Evolutionary conservation across 2,888 invertebrate species (phyloP), one percentile per base, ranked within the genome.

Genomic region (Perithous albicinctus): DNA sequence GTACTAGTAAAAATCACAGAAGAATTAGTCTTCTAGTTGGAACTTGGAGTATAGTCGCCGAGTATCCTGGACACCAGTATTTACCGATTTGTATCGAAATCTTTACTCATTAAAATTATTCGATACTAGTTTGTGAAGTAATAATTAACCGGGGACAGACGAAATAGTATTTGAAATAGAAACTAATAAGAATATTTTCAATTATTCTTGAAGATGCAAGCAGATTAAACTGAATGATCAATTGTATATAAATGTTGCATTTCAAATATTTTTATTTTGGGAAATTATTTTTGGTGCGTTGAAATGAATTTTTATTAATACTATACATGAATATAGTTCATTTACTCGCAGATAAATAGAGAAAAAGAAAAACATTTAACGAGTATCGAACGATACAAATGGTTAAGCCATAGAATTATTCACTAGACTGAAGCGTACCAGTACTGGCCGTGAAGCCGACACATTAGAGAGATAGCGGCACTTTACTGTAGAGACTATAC

Each of bases 1-100:
- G 23, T 41, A 54, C 54, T 54, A 26, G 41, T 32, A n/a, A 43
- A 61, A 76, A 76, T 72, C 75, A 80, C 76, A 76, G 80, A 76
- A 74, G 41, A 77, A 70, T 43, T 64, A 64, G 80, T 59, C 4
- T 46, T n/a, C 54, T 69, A 56, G 54, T 54, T n/a, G 56, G 29
- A 66, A 46, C 46, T 59, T 32, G 70, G 38, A 41, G 46, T 3
- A 23, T 32, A 2, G 4, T 2, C 6, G 6, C 10, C 54, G 67
- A 54, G 15, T 54, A 5, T 69, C n/a, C 23, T n/a, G 38, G 10
- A 54, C 35, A 41, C 10, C 41, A 54, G 41, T 38, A 26, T 29
- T 29, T 54, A 38, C 12, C 69, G 6, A 56, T 43, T 70, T 70
- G 54, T 15, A 41, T 56, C 32, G 18, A 26, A 56, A 41, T 56